These are phyloP conservation scores for Eristalis tenax DNA, from an alignment of 2,888 invertebrate species.

Conservation along the genomic window DNA sequence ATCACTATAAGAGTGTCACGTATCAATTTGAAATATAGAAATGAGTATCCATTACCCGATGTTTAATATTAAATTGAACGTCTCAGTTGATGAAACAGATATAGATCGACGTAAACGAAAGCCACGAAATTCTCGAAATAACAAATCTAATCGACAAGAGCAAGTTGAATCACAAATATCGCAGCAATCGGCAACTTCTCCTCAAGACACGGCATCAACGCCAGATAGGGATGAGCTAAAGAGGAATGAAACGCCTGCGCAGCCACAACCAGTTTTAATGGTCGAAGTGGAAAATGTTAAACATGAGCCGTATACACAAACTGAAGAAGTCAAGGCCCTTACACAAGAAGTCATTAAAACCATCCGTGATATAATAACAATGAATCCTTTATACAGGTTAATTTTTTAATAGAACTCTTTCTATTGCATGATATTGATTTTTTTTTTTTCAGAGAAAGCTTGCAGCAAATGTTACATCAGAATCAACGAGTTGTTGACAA, in stretches of 20 bases:
- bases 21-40: constrained; percentile 78
- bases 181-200: constrained; percentile 5
- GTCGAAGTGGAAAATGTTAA: constrained; percentile 96
- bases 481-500: constrained; percentile 98
- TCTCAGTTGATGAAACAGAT: constrained; percentile 89
- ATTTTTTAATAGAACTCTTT: constrained; percentile 13
- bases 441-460: constrained; percentile 87
- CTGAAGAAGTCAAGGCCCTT: constrained; percentile 97
- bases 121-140: constrained; percentile 78
- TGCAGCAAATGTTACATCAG: constrained; percentile 98
- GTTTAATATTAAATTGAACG: constrained; percentile 91
- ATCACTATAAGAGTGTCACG: constrained; percentile 47
- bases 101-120: constrained; percentile 82
- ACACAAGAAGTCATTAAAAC: constrained; percentile 99
- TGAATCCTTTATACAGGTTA: constrained; percentile 95
- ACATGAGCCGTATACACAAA: constrained; percentile 93
- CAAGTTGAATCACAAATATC: constrained; percentile 6
- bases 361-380: constrained; percentile 97
- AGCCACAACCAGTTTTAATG: constrained; percentile 87
- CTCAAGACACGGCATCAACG: constrained; percentile 17
- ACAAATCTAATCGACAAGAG: constrained; percentile 78
- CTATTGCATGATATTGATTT: neutral
- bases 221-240: constrained; percentile 13
- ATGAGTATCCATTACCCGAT: constrained; percentile 92
- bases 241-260: constrained; percentile 36